Conservation (phyloP, 2,888 invertebrate species). For the Nomada fabriciana region DNA sequence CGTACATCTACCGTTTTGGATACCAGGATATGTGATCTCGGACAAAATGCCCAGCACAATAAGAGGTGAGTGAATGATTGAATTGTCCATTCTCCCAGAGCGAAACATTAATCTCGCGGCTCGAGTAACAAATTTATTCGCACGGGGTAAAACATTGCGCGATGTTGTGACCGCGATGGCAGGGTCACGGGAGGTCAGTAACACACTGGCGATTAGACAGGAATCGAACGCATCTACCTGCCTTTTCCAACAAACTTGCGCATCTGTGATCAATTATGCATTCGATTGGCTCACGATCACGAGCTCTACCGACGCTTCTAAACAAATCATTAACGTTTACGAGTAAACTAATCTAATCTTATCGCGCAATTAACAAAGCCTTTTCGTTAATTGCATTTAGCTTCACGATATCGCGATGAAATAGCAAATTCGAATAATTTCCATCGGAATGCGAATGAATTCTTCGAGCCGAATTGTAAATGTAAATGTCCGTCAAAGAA, state of each 20-base stretch:
- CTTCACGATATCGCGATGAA: background rate
- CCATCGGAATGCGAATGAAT: background rate
- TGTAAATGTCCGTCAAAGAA: background rate
- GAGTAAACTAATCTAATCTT: background rate
- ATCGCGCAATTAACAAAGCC: background rate
- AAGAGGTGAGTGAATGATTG: conserved; percentile 79
- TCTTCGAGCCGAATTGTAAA: background rate
- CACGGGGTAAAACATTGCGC: conserved; percentile 78
- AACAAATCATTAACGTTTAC: background rate
- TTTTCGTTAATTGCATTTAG: background rate
- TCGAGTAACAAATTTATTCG: conserved; percentile 67
- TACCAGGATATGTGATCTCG: conserved; percentile 82
- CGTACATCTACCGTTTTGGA: conserved; percentile 68
- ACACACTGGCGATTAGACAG: conserved; percentile 79
- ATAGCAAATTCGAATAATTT: background rate
- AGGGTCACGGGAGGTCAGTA: conserved; percentile 84
- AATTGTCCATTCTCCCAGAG: conserved; percentile 16
- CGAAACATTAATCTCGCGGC: conserved; percentile 40
- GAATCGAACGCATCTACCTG: conserved; percentile 44
- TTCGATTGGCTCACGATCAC: background rate
- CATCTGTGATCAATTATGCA: conserved; percentile 15
- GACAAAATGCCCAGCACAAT: conserved; percentile 84
- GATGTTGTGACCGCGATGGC: conserved; percentile 79
- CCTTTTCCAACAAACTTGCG: conserved; percentile 4
- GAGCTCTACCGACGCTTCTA: background rate